Percentiles rank a stretch among this genome's conserved stretches.
These are phyloP conservation scores for Xerus rutilus DNA, from an alignment of 2,797 vertebrate genomes.

Conservation along the genomic window DNA sequence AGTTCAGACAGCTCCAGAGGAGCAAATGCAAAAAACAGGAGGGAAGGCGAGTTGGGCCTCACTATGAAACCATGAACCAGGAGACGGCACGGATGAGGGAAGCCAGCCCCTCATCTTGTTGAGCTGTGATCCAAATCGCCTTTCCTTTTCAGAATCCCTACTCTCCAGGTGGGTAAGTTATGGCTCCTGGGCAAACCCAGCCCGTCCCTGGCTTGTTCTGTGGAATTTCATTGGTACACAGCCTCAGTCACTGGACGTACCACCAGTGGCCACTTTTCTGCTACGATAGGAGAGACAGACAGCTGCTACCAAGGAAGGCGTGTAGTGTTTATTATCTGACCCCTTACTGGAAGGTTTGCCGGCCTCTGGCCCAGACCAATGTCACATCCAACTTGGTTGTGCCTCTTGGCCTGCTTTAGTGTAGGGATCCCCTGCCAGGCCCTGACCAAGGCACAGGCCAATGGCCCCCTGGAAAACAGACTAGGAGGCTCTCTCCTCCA, in stretches of 20 bases:
- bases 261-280: neutral
- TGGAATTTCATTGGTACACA: neutral
- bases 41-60: neutral
- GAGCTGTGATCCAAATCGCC: neutral
- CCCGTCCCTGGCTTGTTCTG: neutral
- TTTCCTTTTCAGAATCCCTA: neutral
- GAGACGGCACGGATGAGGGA: too few relatives aligned
- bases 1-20: too few relatives aligned
- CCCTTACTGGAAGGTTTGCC: neutral
- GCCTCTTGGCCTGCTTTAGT: neutral
- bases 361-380: neutral
- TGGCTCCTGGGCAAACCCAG: neutral
- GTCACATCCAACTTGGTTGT: neutral
- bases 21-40: neutral
- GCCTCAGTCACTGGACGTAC: too few relatives aligned
- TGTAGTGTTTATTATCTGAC: too few relatives aligned
- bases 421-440: neutral
- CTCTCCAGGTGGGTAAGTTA: neutral
- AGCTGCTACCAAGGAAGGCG: neutral
- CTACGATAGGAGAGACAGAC: neutral
- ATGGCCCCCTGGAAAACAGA: neutral
- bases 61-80: neutral
- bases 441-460: neutral
- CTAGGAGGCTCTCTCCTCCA: neutral
- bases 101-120: neutral